Conservation (phyloP, 2,888 invertebrate genomes). For the Cephus spinipes region DNA sequence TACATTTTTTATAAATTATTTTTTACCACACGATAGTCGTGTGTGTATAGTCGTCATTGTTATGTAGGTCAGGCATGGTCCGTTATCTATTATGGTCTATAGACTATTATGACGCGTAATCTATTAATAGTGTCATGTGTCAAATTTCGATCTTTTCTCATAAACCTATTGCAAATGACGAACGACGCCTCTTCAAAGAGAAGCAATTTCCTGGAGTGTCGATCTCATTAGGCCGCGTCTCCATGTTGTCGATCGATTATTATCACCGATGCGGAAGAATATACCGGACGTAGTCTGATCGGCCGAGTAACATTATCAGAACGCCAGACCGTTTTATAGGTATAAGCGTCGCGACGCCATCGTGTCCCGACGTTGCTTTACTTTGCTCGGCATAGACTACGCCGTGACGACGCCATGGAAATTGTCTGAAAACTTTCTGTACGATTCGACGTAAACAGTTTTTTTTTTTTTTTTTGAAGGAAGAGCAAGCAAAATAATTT, state of each 20-base stretch:
- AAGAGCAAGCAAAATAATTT: background rate
- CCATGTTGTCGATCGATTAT: background rate
- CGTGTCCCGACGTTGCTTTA: background rate
- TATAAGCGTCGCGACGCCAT: background rate
- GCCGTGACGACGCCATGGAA: background rate
- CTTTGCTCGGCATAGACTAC: background rate
- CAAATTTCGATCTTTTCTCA: background rate
- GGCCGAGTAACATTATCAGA: background rate
- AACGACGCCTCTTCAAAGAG: constrained; percentile 54
- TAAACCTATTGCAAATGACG: constrained; percentile 19
- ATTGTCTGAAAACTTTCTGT: constrained; percentile 1
- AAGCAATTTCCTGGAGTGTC: constrained; percentile 54
- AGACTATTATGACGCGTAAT: background rate
- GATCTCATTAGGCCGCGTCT: constrained; percentile 47
- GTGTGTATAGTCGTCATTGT: too few species aligned
- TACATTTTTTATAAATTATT: background rate
- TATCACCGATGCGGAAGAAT: background rate
- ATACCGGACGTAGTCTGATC: background rate
- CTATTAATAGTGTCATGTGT: background rate
- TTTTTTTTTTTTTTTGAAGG: background rate
- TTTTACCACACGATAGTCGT: too few species aligned
- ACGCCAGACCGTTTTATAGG: background rate
- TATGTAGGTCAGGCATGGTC: too few species aligned
- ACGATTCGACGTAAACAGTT: background rate
- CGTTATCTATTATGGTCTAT: background rate